These are phyloP conservation scores for Ceyx cyanopectus DNA, from an alignment of 2,113 vertebrate genomes.

Conservation along the genomic window DNA sequence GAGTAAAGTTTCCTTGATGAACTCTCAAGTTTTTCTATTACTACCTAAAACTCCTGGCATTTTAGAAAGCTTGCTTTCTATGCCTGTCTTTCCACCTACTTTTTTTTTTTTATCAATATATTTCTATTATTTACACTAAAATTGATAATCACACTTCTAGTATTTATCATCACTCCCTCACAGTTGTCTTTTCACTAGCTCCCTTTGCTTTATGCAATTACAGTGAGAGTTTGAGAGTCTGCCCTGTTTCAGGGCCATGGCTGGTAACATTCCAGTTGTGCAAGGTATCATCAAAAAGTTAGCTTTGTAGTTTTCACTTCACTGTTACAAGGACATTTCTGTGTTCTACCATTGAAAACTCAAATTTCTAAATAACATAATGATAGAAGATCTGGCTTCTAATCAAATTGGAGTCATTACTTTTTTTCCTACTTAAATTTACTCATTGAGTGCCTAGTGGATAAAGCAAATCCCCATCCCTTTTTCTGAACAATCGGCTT, in stretches of 20 bases:
- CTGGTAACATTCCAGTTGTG: background rate
- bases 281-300: background rate
- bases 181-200: constrained; percentile 31
- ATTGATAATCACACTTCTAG: background rate
- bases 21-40: constrained; percentile 8
- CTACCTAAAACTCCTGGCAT: background rate
- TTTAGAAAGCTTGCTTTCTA: background rate
- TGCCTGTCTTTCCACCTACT: background rate
- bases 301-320: background rate
- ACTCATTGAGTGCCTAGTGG: background rate
- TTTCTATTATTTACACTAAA: constrained; percentile 28
- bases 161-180: constrained; percentile 30
- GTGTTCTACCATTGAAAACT: background rate
- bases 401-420: background rate
- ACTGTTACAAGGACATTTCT: background rate
- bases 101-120: background rate
- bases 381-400: background rate
- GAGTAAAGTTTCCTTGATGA: constrained; percentile 3
- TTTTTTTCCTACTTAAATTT: background rate
- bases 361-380: background rate
- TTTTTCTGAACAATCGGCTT: background rate
- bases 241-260: background rate
- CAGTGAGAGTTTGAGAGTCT: background rate
- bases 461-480: background rate
- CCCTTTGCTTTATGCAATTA: constrained; percentile 18